These are phyloP conservation scores for Smittia aterrima DNA, from an alignment of 2,888 invertebrate species.

Conservation along the genomic window DNA sequence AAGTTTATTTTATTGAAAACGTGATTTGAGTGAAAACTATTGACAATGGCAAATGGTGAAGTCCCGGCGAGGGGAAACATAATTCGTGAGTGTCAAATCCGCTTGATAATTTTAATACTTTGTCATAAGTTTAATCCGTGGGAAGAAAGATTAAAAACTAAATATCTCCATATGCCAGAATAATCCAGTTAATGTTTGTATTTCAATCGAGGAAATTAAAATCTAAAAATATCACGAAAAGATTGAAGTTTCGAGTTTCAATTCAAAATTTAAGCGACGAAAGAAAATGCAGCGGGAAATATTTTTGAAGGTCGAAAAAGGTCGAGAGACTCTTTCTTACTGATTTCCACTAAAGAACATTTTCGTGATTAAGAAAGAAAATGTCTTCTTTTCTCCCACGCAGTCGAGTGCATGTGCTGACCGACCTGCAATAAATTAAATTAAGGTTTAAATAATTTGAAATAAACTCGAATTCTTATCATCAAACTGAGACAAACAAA, in stretches of 20 bases:
- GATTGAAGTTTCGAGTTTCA: background rate
- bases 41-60: conserved; percentile 14
- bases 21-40: background rate
- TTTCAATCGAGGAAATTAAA: background rate
- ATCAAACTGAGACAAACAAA: too few species aligned
- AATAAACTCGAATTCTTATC: too few species aligned
- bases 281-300: background rate
- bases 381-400: background rate
- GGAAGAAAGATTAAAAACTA: too few species aligned
- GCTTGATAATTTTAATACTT: background rate
- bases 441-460: too few species aligned
- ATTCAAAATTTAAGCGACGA: background rate
- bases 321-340: background rate
- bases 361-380: background rate
- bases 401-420: background rate
- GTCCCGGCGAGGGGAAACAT: conserved; percentile 29
- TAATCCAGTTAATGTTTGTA: too few species aligned
- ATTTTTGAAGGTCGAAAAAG: conserved; percentile 9
- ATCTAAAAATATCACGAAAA: background rate
- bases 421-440: too few species aligned
- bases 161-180: too few species aligned
- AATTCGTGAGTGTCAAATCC: conserved; percentile 24
- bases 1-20: background rate
- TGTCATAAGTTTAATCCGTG: too few species aligned
- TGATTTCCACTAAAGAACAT: background rate